phyloP scores from a whole-genome alignment of 2,888 invertebrate species.

The Druceiella hillmani region DNA sequence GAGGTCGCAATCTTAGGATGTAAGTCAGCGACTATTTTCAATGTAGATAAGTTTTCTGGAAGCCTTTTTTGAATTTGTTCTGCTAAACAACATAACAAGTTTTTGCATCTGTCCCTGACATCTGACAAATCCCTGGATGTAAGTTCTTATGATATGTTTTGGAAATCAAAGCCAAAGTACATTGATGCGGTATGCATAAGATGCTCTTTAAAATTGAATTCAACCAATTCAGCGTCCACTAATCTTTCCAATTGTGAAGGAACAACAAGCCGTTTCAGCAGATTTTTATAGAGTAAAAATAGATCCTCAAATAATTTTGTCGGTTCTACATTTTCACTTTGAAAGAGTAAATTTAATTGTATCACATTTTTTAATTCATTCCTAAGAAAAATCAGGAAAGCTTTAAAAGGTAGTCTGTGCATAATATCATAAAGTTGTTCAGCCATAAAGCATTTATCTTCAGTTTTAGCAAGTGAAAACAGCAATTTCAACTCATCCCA shows the following conservation, averaged over 20 bases:
- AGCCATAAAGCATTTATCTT: slow-evolving; percentile 25
- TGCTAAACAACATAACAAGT: slow-evolving; percentile 17
- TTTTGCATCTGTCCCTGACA: slow-evolving; percentile 21
- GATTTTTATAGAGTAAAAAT: slow-evolving; percentile 23
- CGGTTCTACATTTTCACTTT: slow-evolving; percentile 25
- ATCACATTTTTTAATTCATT: slow-evolving; percentile 23
- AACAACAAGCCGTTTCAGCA: slow-evolving; percentile 23
- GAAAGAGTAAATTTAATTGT: slow-evolving; percentile 23
- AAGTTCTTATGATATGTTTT: slow-evolving; percentile 11
- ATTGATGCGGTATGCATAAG: slow-evolving; percentile 25
- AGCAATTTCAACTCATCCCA: slow-evolving; percentile 27
- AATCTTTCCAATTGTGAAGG: slow-evolving; percentile 25
- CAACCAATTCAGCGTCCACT: slow-evolving; percentile 19
- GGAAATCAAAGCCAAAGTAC: slow-evolving; percentile 27
- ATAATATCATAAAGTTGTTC: slow-evolving; percentile 24
- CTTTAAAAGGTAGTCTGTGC: slow-evolving; percentile 18
- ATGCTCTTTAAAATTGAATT: slow-evolving; percentile 25
- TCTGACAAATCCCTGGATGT: slow-evolving; percentile 12
- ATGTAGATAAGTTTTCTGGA: slow-evolving; percentile 22
- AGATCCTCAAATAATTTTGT: no score
- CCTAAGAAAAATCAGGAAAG: slow-evolving; percentile 23
- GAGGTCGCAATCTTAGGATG: slow-evolving; percentile 13
- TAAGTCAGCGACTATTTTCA: slow-evolving; percentile 20
- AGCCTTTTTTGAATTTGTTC: slow-evolving; percentile 22
- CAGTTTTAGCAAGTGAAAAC: slow-evolving; percentile 23